phyloP scores from a whole-genome alignment of 2,113 vertebrate genomes.

The Accipiter virgatus region DNA sequence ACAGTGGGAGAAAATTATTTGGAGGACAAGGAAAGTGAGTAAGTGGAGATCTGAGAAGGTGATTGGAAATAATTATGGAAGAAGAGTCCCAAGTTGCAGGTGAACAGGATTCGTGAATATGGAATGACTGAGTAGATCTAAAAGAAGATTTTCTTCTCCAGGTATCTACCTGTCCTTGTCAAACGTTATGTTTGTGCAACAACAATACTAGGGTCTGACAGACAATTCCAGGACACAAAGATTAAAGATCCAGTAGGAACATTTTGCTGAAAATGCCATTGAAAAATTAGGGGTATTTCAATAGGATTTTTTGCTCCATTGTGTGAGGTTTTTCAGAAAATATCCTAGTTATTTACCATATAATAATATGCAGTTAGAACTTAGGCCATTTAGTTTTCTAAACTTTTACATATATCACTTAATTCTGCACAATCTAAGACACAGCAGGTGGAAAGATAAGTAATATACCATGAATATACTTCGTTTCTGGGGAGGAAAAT shows the following conservation, averaged over 20 bases:
- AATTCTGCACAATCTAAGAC: background rate
- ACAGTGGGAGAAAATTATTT: background rate
- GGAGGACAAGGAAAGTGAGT: background rate
- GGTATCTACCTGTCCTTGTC: background rate
- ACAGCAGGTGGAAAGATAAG: background rate
- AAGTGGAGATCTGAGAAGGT: background rate
- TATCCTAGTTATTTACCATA: background rate
- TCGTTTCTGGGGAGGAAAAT: background rate
- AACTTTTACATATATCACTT: background rate
- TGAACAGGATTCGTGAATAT: background rate
- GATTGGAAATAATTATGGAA: background rate
- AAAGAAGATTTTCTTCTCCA: background rate
- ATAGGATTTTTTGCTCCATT: background rate
- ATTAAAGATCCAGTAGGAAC: background rate
- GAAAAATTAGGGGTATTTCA: background rate
- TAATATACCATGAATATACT: background rate
- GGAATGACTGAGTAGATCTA: background rate
- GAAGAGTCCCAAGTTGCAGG: background rate
- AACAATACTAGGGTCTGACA: background rate
- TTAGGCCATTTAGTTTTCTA: background rate
- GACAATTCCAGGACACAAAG: background rate
- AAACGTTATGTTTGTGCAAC: background rate
- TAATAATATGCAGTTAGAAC: background rate
- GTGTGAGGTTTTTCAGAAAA: background rate
- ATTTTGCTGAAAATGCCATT: background rate